A percentile compares a stretch with the other conserved stretches of the same genome.
Evolutionary conservation across 1,140 invertebrate species (phyloP).

Genomic region (Liolophura sinensis): DNA sequence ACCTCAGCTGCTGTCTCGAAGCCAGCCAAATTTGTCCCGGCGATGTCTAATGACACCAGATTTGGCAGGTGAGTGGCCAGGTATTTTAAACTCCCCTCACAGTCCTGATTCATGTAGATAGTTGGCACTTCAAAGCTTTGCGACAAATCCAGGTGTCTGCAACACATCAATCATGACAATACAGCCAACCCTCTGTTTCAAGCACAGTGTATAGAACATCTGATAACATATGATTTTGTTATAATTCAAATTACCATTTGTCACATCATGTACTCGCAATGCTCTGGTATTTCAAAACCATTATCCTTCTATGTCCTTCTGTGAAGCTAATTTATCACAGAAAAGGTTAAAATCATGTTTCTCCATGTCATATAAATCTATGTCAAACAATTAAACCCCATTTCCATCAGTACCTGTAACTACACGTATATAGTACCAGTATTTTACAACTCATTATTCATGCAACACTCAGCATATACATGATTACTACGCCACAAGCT

Average conservation of each 20-base stretch:
- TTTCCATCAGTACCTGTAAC: too few species aligned
- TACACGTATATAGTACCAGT: too few species aligned
- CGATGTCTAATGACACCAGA: conserved; percentile 85
- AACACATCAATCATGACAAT: conserved; percentile 29
- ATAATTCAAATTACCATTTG: not conserved
- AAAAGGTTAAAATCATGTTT: conserved; percentile 6
- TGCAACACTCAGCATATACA: conserved; percentile 9
- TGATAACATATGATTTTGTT: conserved; percentile 5
- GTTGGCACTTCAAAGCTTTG: conserved; percentile 65
- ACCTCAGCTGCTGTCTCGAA: conserved; percentile 60
- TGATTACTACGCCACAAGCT: conserved; percentile 25
- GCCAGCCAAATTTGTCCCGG: conserved; percentile 85
- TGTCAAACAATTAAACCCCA: too few species aligned
- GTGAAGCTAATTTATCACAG: conserved; percentile 6
- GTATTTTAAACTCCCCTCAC: conserved; percentile 69
- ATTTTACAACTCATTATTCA: too few species aligned
- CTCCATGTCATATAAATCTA: too few species aligned
- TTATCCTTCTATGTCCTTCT: conserved; percentile 6
- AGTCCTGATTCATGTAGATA: conserved; percentile 51
- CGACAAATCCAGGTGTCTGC: conserved; percentile 83
- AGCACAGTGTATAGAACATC: conserved; percentile 1
- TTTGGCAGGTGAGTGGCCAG: conserved; percentile 75
- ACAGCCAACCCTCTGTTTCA: not conserved
- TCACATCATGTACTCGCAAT: conserved; percentile 3
- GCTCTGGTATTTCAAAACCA: not conserved